These are phyloP conservation scores for Melanotaenia pygmaea DNA, from an alignment of 2,797 vertebrate species.

Conservation along the genomic window DNA sequence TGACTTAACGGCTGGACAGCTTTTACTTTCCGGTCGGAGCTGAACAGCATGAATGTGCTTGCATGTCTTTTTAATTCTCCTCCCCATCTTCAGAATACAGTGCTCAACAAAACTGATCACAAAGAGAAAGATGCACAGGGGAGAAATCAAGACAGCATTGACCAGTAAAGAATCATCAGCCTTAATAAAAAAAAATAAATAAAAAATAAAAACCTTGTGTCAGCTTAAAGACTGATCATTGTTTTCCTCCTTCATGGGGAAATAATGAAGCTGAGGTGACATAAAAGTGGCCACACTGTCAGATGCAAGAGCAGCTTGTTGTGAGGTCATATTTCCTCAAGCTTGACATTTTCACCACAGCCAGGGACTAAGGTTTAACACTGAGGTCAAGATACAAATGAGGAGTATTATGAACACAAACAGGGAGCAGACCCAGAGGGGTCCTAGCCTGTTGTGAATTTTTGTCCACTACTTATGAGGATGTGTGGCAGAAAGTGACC, in stretches of 20 bases:
- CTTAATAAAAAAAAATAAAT: slow-evolving; percentile 41
- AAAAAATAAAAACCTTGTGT: slow-evolving; percentile 1
- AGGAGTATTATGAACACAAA: slow-evolving; percentile 31
- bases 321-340: slow-evolving; percentile 37
- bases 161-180: slow-evolving; percentile 37
- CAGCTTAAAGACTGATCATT: slow-evolving; percentile 11
- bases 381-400: slow-evolving; percentile 24
- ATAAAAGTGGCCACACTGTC: slow-evolving; percentile 36
- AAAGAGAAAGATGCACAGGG: slow-evolving; percentile 16
- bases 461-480: slow-evolving; percentile 6
- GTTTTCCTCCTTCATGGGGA: slow-evolving; percentile 16
- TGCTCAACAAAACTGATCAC: not conserved
- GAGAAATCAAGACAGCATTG: slow-evolving; percentile 17
- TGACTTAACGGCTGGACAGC: slow-evolving; percentile 21
- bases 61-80: not conserved
- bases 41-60: not conserved
- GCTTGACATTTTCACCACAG: slow-evolving; percentile 55
- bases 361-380: slow-evolving; percentile 34
- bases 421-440: slow-evolving; percentile 10
- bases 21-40: slow-evolving; percentile 21
- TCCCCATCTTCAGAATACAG: slow-evolving; percentile 5
- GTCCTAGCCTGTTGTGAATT: slow-evolving; percentile 11
- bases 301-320: slow-evolving; percentile 22
- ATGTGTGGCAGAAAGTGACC: not conserved
- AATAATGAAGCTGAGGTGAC: slow-evolving; percentile 20